Evolutionary conservation across 2,797 vertebrate species (phyloP), one percentile per base, ranked within the genome.

Genomic region (Phrynocephalus guinanensis): DNA sequence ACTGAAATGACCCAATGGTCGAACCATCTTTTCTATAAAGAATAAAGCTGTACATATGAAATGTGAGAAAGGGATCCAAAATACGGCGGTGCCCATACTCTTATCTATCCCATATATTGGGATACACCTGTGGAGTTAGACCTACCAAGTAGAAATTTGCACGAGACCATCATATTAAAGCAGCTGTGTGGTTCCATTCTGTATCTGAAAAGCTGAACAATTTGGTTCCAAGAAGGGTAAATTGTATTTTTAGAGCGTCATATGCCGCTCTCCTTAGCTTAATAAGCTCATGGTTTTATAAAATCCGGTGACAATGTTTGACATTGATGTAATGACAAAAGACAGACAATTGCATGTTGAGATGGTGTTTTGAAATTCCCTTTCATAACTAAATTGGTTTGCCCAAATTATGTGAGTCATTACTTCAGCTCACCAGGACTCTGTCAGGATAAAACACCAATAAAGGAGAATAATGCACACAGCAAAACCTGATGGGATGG

Each of bases 371-470:
- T 71, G 81, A 83, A 83, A 66, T 81, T 24, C 79, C n/a, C n/a
- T 33, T 81, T 81, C 38, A 83, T 83, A 50, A 83, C 81, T 50
- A 83, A 83, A 83, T 71, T 52, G 81, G 44, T 44, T 30, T n/a
- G 44, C 44, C 48, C 44, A 83, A 71, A 83, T 83, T 83, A 71
- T 52, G 68, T 52, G 81, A 83, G 48, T 83, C 67, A 83, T 68
- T 83, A 28, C 44, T 83, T 83, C 50, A 81, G 38, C 60, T 66
- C 60, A 83, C n/a, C 28, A 71, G 81, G 26, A 71, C 67, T 71
- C 26, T 71, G 44, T 28, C 28, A 52, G 9, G 52, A 28, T 52
- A 38, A 81, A 81, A 66, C n/a, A 38, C 26, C 10, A 30, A 33
- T 68, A 50, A 38, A 67, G 22, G 79, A 71, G 70, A 52, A 70